Evolutionary conservation across 1,140 invertebrate genomes (phyloP), one percentile per base, ranked within the genome.

Genomic region (Hyles euphorbiae): DNA sequence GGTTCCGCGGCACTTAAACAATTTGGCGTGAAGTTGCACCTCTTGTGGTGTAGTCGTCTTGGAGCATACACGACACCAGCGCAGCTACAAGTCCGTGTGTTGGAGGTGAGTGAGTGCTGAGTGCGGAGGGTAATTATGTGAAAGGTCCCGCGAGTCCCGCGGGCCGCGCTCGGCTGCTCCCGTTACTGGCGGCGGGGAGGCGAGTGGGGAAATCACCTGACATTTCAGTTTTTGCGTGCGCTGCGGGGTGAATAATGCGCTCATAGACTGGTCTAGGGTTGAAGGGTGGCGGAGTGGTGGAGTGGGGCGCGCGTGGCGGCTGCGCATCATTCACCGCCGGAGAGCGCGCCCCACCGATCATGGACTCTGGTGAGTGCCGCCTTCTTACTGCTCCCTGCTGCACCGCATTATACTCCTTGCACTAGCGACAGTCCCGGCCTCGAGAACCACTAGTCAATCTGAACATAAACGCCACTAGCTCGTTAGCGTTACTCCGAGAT

Each of bases 331-430:
- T 68, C 63, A 65, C 48, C 63, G 63, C 2, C 5, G 32, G 11
- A 57, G 12, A n/a, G 32, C 64, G 62, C 61, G 34, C 49, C 58
- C 52, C 60, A 12, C 46, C 12, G 53, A 53, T 44, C 58, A 80
- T 80, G 71, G 71, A 72, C 52, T 53, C 65, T 55, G 72, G 78
- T 81, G 76, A 81, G 75, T 76, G 55, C 53, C 53, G 44, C 32
- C 9, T 9, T 47, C 5, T 40, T 40, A 40, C 36, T 40, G 22
- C 22, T 22, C 22, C 22, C 36, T 40, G 4, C 4, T 40, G 8
- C 36, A 40, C 36, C 36, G 8, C 4, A 40, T 40, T 40, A 40
- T 40, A 40, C 36, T 40, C 8, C 5, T 8, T 40, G 8, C 36
- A 40, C 22, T 22, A 40, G 36, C 36, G 36, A 40, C 8, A 5